A percentile compares a stretch with the other conserved stretches of the same genome.
Evolutionary conservation across 2,113 vertebrate species (phyloP).

Genomic region (Acrocephalus kingi): DNA sequence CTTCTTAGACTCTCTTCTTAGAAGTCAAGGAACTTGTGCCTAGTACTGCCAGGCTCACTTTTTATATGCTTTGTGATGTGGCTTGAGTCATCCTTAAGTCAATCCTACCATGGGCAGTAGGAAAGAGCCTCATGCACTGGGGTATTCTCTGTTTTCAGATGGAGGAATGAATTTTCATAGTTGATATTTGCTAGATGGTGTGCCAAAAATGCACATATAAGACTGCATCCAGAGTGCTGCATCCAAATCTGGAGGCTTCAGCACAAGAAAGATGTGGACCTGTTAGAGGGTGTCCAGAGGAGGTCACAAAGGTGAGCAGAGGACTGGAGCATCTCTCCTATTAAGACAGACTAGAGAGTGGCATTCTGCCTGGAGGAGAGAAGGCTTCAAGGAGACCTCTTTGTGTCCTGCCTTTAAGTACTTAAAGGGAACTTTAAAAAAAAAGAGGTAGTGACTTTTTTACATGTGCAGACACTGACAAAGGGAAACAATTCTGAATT

Average conservation of each 20-base stretch:
- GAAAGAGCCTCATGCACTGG: not conserved
- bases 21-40: not conserved
- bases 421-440: not conserved
- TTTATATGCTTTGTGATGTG: not conserved
- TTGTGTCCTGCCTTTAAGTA: not conserved
- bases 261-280: not conserved
- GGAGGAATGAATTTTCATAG: not conserved
- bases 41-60: not conserved
- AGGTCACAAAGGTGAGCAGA: not conserved
- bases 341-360: not conserved
- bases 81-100: not conserved
- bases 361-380: not conserved
- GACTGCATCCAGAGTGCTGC: not conserved
- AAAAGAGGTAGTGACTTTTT: not conserved
- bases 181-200: not conserved
- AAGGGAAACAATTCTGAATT: not conserved
- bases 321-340: not conserved
- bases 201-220: not conserved
- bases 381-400: not conserved
- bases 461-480: not conserved
- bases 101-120: not conserved
- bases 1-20: not conserved
- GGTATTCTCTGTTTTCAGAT: not conserved
- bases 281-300: not conserved
- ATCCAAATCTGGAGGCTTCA: not conserved